Conservation (phyloP, 2,888 invertebrate species). For the Cephus pygmeus region DNA sequence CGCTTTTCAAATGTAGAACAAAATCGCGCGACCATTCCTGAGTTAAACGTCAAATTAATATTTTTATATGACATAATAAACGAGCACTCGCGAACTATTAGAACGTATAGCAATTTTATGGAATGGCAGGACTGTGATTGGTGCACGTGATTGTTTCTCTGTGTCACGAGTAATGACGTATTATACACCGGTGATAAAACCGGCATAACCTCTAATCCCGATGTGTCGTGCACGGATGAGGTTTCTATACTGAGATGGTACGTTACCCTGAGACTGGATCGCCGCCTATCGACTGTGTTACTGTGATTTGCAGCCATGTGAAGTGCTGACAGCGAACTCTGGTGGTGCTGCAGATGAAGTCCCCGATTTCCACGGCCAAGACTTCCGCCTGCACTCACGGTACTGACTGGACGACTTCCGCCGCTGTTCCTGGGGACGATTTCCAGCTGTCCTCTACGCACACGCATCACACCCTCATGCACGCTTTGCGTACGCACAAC, state of each 20-base stretch:
- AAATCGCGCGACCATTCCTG: no score
- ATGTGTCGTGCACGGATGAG: neutral
- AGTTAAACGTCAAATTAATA: neutral
- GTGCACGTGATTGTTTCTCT: neutral
- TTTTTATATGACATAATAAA: neutral
- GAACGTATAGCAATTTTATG: neutral
- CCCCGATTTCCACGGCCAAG: constrained; percentile 57
- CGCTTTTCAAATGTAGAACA: no score
- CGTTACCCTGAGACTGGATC: constrained; percentile 68
- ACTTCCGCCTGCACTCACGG: constrained; percentile 60
- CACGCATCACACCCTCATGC: constrained; percentile 61
- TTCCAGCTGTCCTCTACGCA: constrained; percentile 65
- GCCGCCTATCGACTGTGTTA: constrained; percentile 62
- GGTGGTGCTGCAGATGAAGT: constrained; percentile 59
- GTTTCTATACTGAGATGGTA: constrained; percentile 26
- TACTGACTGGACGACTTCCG: constrained; percentile 59
- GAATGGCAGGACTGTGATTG: neutral
- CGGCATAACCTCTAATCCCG: neutral
- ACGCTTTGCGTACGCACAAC: constrained; percentile 44
- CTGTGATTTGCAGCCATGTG: constrained; percentile 58
- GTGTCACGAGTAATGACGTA: neutral
- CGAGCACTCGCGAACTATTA: neutral
- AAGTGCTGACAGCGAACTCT: constrained; percentile 57
- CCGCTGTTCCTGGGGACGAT: constrained; percentile 61
- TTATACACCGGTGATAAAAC: neutral